Conservation (phyloP, 1,140 invertebrate genomes). For the Heliconius hermathena region DNA sequence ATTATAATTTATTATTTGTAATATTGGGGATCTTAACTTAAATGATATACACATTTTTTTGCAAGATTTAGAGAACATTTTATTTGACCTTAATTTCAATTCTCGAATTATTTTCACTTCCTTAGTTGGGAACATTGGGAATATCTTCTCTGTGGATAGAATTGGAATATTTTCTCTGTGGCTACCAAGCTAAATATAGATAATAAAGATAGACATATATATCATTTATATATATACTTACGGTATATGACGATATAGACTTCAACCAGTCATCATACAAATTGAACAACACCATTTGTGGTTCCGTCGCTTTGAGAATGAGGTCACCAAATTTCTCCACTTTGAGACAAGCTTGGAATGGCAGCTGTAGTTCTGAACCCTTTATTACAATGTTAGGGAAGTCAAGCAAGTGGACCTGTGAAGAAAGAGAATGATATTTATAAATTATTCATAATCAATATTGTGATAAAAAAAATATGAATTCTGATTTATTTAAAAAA, state of each 20-base stretch:
- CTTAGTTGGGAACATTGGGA: too few species aligned
- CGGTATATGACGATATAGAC: constrained; percentile 96
- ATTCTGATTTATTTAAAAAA: too few species aligned
- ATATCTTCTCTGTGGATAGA: too few species aligned
- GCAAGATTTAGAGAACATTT: too few species aligned
- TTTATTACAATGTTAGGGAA: constrained; percentile 99
- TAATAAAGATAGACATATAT: too few species aligned
- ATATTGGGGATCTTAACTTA: too few species aligned
- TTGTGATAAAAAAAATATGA: not conserved
- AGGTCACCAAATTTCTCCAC: constrained; percentile 99
- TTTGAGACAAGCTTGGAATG: constrained; percentile 99
- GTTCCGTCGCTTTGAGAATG: constrained; percentile 99
- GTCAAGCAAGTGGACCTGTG: constrained; percentile 95
- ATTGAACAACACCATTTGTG: constrained; percentile 99
- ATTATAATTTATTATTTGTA: too few species aligned
- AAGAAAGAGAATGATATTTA: not conserved
- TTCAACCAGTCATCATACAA: constrained; percentile 99
- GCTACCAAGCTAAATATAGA: too few species aligned
- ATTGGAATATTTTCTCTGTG: too few species aligned
- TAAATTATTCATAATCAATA: not conserved
- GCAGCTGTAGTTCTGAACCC: constrained; percentile 98
- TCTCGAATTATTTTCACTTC: too few species aligned
- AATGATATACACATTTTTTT: too few species aligned
- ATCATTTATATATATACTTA: constrained; percentile 55
- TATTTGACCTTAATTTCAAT: too few species aligned